Conservation (phyloP, 2,888 invertebrate genomes). For the Sipha maydis region DNA sequence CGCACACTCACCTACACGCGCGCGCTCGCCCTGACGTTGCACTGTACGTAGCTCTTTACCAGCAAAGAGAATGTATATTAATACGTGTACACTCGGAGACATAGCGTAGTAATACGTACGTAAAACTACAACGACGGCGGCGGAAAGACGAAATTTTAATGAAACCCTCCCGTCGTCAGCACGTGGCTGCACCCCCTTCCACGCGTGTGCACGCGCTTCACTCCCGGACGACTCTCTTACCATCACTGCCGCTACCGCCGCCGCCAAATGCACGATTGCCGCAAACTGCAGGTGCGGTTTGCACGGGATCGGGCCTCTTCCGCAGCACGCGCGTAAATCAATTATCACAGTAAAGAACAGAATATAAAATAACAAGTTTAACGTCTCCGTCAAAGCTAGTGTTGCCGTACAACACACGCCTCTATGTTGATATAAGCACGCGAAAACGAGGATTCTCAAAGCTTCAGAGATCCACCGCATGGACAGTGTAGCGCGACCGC, state of each 20-base stretch:
- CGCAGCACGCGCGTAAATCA: slow-evolving; percentile 10
- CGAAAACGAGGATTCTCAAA: too few species aligned
- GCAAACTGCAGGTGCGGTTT: slow-evolving; percentile 26
- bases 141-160: slow-evolving; percentile 28
- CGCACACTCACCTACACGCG: not conserved
- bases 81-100: not conserved
- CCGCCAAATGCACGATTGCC: not conserved
- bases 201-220: not conserved
- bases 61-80: not conserved
- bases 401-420: not conserved
- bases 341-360: not conserved
- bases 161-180: not conserved
- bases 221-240: not conserved
- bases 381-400: too few species aligned
- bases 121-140: not conserved
- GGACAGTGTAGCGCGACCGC: too few species aligned
- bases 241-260: not conserved
- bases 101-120: slow-evolving; percentile 9
- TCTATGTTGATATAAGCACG: not conserved
- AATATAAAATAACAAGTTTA: too few species aligned
- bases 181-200: not conserved
- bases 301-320: not conserved
- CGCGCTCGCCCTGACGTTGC: not conserved
- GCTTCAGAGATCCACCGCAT: too few species aligned
- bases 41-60: not conserved